phyloP scores from a whole-genome alignment of 2,113 vertebrate genomes.

The Sylvietta virens region DNA sequence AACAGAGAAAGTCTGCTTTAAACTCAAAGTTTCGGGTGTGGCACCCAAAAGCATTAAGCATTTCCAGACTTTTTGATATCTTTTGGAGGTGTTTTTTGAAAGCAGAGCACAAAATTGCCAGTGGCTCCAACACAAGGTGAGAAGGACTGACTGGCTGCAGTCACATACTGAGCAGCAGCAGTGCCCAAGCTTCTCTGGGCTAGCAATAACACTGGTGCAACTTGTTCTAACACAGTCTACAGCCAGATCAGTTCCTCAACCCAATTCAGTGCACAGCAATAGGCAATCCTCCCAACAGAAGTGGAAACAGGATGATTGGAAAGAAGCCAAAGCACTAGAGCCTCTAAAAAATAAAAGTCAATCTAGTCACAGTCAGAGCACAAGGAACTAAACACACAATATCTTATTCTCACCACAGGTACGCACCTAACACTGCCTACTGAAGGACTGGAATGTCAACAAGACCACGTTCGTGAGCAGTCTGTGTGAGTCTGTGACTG shows the following conservation, averaged over 20 bases:
- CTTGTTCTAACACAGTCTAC: not conserved
- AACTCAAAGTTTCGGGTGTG: not conserved
- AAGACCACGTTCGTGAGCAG: rapidly evolving
- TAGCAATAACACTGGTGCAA: not conserved
- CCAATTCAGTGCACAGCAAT: not conserved
- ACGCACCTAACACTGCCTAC: not conserved
- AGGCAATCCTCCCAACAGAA: not conserved
- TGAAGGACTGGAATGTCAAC: not conserved
- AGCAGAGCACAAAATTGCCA: not conserved
- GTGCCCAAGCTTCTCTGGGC: not conserved
- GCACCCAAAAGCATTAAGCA: not conserved
- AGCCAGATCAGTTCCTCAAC: not conserved
- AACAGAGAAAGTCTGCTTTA: not conserved
- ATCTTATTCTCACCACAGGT: not conserved
- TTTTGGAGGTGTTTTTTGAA: not conserved
- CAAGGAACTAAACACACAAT: not conserved
- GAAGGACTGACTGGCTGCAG: not conserved
- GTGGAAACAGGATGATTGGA: not conserved
- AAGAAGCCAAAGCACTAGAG: not conserved
- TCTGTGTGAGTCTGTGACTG: not conserved
- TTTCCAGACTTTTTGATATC: not conserved
- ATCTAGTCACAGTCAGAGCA: not conserved
- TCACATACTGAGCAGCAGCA: not conserved
- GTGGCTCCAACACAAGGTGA: not conserved
- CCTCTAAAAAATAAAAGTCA: not conserved